Evolutionary conservation across 2,113 vertebrate genomes (phyloP), one percentile per base, ranked within the genome.

Genomic region (Seriola quinqueradiata): DNA sequence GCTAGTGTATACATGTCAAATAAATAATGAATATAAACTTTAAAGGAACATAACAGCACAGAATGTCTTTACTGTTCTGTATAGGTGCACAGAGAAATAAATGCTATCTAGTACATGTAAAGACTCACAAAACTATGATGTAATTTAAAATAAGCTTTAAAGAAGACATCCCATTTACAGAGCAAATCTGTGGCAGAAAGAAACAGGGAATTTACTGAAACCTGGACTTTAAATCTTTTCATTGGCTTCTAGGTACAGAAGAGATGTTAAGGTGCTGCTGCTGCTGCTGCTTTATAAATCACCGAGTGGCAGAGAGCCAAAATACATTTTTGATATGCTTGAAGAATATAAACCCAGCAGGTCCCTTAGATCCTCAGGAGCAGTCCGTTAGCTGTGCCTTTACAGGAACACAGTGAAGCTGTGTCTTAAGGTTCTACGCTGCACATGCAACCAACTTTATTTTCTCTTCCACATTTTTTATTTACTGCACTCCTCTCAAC

Each of bases 201-300:
- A 67, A 46, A 55, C n/a, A 32, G 14, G 11, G 48, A 25, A 46
- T 75, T 75, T 55, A 55, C 55, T 75, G 25, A 5, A 17, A 32
- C 6, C 54, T 16, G 38, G 38, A 46, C 36, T 57, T 38, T 66
- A 73, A 68, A 69, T 63, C 36, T 61, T 61, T 23, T 61, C 46
- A 42, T 28, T 63, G 19, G 58, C 32, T 50, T 16, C 50, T 48
- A 70, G 48, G 64, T 57, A 36, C 21, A 28, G 34, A 76, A 32
- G 32, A 55, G 71, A 23, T 7, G 46, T 46, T 42, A 66, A 73
- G 48, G 52, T 54, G 52, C 52, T 32, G 58, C 38, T 2, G 60
- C 50, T 32, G 65, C 36, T 2, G 4, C 42, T 42, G 52, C 23
- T 34, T 78, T 42, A 54, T 82, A 65, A 58, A 77, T 71, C 73